Percentiles rank a stretch among this genome's conserved stretches.
Evolutionary conservation across 2,797 vertebrate genomes (phyloP).

Genomic region (Manis javanica): DNA sequence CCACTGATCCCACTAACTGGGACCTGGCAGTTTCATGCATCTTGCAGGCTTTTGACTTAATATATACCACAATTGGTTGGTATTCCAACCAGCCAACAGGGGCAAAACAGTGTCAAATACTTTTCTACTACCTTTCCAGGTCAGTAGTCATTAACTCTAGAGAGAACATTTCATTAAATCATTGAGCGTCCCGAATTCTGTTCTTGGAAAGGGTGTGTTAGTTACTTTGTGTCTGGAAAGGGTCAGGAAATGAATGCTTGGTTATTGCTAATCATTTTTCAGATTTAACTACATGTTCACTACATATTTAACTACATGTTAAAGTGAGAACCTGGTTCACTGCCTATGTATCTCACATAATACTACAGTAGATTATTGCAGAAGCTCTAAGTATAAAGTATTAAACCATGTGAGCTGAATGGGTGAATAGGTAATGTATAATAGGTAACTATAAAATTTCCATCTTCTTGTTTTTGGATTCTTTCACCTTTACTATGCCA

Average conservation of each 20-base stretch:
- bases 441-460: background rate
- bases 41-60: constrained; percentile 37
- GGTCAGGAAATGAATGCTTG: background rate
- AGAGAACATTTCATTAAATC: background rate
- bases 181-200: background rate
- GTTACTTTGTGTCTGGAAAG: constrained; percentile 27
- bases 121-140: background rate
- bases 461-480: constrained; percentile 28
- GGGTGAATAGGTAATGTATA: background rate
- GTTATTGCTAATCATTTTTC: background rate
- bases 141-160: background rate
- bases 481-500: background rate
- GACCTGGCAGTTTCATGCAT: background rate
- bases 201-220: constrained; percentile 16
- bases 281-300: background rate
- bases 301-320: background rate
- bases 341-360: background rate
- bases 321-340: background rate
- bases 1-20: background rate
- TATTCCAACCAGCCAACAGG: background rate
- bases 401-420: background rate
- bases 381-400: background rate
- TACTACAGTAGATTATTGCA: background rate
- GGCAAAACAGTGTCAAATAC: background rate
- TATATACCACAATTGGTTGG: background rate